These are phyloP conservation scores for Phyllotis vaccarum DNA, from an alignment of 2,797 vertebrate genomes.

Conservation along the genomic window DNA sequence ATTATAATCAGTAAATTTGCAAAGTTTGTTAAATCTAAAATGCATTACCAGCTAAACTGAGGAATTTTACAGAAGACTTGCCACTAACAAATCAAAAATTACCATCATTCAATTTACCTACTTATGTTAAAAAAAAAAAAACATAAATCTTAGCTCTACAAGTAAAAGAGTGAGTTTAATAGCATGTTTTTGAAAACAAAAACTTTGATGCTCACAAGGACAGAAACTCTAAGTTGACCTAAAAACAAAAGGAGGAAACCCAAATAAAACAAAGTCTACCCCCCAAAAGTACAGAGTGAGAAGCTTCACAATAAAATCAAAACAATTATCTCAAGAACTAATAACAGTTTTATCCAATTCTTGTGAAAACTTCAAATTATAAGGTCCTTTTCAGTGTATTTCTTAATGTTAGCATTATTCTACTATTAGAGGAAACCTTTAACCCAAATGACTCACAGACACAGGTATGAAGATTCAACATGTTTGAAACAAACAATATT, in stretches of 20 bases:
- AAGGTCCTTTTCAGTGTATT: background rate
- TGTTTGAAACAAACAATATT: background rate
- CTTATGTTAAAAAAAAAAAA: background rate
- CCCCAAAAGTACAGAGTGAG: background rate
- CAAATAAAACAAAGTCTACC: background rate
- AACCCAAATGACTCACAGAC: background rate
- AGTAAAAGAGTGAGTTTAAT: background rate
- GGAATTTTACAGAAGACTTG: background rate
- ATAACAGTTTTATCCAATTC: background rate
- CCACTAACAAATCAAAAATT: background rate
- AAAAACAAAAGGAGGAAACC: background rate
- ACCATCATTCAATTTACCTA: background rate
- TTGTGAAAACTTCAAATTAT: background rate
- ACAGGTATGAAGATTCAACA: background rate
- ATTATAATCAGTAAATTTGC: background rate
- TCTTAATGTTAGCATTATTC: background rate
- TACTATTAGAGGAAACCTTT: background rate
- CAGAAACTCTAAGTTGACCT: background rate
- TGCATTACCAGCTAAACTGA: background rate
- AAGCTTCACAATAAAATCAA: background rate
- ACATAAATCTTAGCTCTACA: background rate
- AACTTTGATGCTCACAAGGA: background rate
- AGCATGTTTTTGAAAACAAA: background rate
- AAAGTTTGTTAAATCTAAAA: background rate
- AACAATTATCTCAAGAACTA: background rate